Percentiles rank a stretch among this genome's conserved stretches.
These are phyloP conservation scores for Pseudomyrmex gracilis DNA, from an alignment of 1,140 invertebrate genomes.

Conservation along the genomic window DNA sequence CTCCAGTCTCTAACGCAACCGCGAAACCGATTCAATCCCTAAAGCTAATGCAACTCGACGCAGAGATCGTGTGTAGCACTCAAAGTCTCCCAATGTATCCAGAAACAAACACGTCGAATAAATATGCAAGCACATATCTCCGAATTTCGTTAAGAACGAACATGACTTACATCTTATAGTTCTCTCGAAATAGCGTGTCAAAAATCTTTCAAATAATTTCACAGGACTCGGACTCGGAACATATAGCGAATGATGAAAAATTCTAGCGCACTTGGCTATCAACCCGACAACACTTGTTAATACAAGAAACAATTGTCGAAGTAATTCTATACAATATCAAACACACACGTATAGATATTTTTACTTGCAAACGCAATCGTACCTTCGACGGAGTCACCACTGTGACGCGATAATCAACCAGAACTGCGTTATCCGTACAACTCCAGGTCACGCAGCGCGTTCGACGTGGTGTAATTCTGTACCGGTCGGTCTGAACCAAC, in stretches of 20 bases:
- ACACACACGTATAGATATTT: background rate
- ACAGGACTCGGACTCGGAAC: too few relatives aligned
- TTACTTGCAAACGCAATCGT: background rate
- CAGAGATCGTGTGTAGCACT: slow-evolving; percentile 10
- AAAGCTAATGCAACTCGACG: slow-evolving; percentile 48
- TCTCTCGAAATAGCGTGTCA: background rate
- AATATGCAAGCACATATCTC: slow-evolving; percentile 16
- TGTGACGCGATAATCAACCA: slow-evolving; percentile 50
- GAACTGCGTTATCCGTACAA: slow-evolving; percentile 60
- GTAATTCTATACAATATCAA: background rate
- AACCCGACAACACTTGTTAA: too few relatives aligned
- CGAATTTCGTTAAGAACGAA: slow-evolving; percentile 1
- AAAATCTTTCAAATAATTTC: background rate
- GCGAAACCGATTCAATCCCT: slow-evolving; percentile 47
- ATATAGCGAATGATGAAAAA: background rate
- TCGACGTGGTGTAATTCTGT: slow-evolving; percentile 56
- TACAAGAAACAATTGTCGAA: too few relatives aligned
- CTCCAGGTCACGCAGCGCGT: slow-evolving; percentile 50
- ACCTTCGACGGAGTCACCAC: background rate
- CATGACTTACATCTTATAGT: background rate
- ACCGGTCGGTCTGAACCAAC: slow-evolving; percentile 39
- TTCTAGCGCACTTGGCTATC: background rate
- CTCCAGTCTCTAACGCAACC: slow-evolving; percentile 27
- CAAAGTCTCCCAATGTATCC: slow-evolving; percentile 5
- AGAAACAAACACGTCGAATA: slow-evolving; percentile 17